Base-by-base conservation (phyloP, 2,113 vertebrate genomes). In the Zapus hudsonius region DNA sequence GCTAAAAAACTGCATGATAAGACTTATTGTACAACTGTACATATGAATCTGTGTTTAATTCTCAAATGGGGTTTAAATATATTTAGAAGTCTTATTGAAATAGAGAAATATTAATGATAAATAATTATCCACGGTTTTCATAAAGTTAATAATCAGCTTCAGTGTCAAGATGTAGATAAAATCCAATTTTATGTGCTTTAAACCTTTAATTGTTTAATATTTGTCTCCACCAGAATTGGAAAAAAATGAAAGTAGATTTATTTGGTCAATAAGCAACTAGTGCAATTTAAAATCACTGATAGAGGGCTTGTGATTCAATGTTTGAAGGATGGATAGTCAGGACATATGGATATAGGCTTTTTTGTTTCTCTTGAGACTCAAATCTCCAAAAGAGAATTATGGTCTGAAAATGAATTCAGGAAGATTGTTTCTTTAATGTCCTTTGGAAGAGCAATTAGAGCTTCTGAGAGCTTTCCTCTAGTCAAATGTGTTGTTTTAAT, bases 1-100 rank as follows among this genome's bases (percentile, higher is more conserved):
- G 90, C 66, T 81, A 78, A 97, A 76, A 84, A 96, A 96, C 89
- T 90, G 74, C 67, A 94, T 75, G 94, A 36, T 15, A 67, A 87
- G 73, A 93, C 96, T 94, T 82, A n/a, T 73, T 70, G 13, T 19
- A 40, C 7, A 78, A 73, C 19, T 47, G 0, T 89, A 80, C 4
- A 59, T 55, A 20, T 94, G 73, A 47, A 67, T 88, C 9, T 91
- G 2, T 4, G n/a, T 87, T 75, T 76, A 27, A 38, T 84, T 27
- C 88, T 81, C 74, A 33, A 73, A 40, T 74, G 70, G 3, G 6
- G 25, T 2, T 85, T 29, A 82, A 57, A 22, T 94, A 0, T 82
- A 69, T n/a, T 79, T 86, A 84, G 4, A 92, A 94, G 61, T 25
- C 27, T 90, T 90, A 66, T 42, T 69, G 5, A 87, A 70, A 86